A percentile compares a stretch with the other conserved stretches of the same genome.
Conservation (phyloP, 2,888 invertebrate genomes). For the Eupeodes latifasciatus region DNA sequence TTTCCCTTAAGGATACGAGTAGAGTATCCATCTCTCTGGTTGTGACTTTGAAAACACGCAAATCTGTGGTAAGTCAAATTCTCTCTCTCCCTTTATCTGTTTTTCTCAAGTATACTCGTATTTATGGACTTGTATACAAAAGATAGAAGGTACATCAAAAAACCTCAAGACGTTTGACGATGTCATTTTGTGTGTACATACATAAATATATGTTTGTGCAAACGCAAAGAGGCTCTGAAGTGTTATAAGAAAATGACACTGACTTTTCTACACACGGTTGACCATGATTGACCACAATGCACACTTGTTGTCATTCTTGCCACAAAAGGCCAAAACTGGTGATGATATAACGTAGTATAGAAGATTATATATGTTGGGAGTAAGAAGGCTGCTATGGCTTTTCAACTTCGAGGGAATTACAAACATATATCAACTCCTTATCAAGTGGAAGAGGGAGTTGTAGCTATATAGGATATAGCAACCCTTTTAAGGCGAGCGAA, state of each 20-base stretch:
- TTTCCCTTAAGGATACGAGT: slow-evolving; percentile 25
- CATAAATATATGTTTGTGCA: slow-evolving; percentile 11
- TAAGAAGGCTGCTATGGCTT: slow-evolving; percentile 16
- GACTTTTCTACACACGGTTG: slow-evolving; percentile 61
- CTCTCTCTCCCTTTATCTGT: not conserved
- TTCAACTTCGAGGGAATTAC: slow-evolving; percentile 1
- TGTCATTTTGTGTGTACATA: slow-evolving; percentile 37
- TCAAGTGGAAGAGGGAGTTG: no score
- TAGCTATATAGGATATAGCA: not conserved
- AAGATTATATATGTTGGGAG: not conserved
- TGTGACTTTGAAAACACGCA: slow-evolving; percentile 60
- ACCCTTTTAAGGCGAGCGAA: slow-evolving; percentile 9
- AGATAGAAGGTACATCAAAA: not conserved
- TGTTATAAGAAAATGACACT: slow-evolving; percentile 38
- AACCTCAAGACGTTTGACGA: slow-evolving; percentile 52
- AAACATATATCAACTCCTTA: not conserved
- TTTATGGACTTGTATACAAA: not conserved
- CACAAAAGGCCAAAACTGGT: slow-evolving; percentile 50
- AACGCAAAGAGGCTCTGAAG: not conserved
- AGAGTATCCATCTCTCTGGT: not conserved
- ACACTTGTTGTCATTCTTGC: slow-evolving; percentile 70
- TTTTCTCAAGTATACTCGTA: not conserved
- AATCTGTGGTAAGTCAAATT: slow-evolving; percentile 56
- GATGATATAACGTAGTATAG: not conserved
- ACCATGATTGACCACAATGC: slow-evolving; percentile 74